Base-by-base conservation (phyloP, 2,888 invertebrate genomes). In the Dichetophora obliterata region DNA sequence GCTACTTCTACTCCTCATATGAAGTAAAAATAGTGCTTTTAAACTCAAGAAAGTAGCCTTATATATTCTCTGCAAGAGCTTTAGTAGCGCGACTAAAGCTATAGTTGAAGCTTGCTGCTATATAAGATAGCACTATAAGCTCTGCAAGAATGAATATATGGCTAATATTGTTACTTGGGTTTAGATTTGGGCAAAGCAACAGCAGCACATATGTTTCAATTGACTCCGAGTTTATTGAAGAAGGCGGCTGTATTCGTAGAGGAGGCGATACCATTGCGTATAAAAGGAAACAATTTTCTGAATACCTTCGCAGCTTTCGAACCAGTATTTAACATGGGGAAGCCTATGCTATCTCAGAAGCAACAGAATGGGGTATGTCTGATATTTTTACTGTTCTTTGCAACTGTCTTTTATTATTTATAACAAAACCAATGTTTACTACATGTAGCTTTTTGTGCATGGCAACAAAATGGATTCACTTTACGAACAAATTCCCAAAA, bases 291-390 rank as follows among this genome's bases (percentile, higher is more conserved):
- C 69, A 92, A 93, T 82, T 91, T 92, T n/a, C 84, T 93, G 54
- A 92, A 93, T 84, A 90, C 91, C 0, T 91, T 92, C 0, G 70
- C 89, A 0, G 91, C 91, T 3, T 92, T 93, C 78, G 92, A 93
- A 78, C 89, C 90, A 0, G 86, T 92, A 0, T 92, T 91, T 80
- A 90, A 90, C 65, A 87, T 93, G 77, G 87, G 93, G n/a, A 92
- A 91, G 82, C 87, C 90, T 16, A 91, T 93, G 83, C 87, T 93
- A 85, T 91, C 91, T 52, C 91, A 92, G 74, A 93, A 94, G 85
- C 88, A 92, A 81, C 91, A 91, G 82, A 90, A 90, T 71, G 88
- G 93, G 82, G 93, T 93, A 89, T 88, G 90, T 86, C 14, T 27
- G 31, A 37, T 48, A 63, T 61, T 50, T 70, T 34, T 6, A 0